Conservation (phyloP, 2,888 invertebrate genomes). For the Isotomurus palustris region DNA sequence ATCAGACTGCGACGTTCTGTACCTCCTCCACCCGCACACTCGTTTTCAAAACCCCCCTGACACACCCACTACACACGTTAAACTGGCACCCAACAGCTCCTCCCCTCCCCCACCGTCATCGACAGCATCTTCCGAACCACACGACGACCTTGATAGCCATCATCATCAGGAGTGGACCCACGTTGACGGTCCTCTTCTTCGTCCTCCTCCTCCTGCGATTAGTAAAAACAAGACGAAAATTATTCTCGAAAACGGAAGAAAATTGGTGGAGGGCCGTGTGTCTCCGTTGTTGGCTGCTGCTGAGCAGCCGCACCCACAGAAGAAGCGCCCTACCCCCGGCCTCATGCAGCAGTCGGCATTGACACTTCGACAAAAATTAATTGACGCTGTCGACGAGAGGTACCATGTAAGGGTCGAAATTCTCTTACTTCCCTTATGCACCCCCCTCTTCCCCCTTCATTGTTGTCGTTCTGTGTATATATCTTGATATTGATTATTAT, state of each 20-base stretch:
- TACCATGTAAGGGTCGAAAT: conserved; percentile 81
- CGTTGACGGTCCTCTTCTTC: no score
- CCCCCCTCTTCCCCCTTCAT: background rate
- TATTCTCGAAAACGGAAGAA: no score
- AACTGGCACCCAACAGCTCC: conserved; percentile 20
- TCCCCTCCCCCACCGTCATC: no score
- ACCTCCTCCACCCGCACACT: conserved; percentile 21
- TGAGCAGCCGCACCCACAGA: background rate
- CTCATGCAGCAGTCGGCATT: conserved; percentile 57
- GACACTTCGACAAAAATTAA: conserved; percentile 91
- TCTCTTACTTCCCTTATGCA: background rate
- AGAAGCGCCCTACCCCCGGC: conserved; percentile 48
- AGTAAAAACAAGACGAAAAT: no score
- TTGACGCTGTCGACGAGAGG: conserved; percentile 92
- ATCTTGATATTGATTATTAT: background rate
- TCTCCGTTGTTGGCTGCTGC: background rate
- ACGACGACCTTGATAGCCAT: no score
- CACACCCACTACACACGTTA: no score
- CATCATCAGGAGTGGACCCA: no score
- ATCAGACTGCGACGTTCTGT: conserved; percentile 35
- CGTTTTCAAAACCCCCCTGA: no score
- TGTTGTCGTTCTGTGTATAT: background rate
- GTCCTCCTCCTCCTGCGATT: no score
- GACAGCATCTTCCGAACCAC: background rate
- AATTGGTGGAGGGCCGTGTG: no score